Evolutionary conservation across 92 coral and sea anemone genomes (phyloP), one percentile per base, ranked within the genome.

Genomic region (Chrysogorgia sp.): DNA sequence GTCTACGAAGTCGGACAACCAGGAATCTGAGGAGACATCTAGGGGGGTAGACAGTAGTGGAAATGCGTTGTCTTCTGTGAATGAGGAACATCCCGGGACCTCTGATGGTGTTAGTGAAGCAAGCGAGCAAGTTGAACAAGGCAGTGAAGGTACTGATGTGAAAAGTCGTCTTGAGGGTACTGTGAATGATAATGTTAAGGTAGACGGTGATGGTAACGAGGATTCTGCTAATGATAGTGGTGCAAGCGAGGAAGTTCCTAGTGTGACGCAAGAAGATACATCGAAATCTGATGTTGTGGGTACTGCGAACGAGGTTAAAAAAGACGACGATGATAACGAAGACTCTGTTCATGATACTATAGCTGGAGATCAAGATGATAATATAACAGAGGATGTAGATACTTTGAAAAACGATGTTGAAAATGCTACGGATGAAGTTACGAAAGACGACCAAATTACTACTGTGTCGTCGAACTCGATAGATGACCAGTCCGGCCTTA

Each of bases 231-330:
- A 45, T 21, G 63, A 40, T 1, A 23, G 12, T 70, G 34, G 28
- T 22, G 61, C 24, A 20, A 20, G 22, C 14, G 30, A 68, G 33
- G 79, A 69, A 52, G 25, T 41, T 47, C 12, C 50, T 0, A 67
- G 12, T 13, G 28, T 13, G 24, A 71, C 41, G 7, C 10, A 22
- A 7, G 77, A 76, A 1, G 60, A 61, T 22, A 23, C 40, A 7
- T n/a, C 29, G 14, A 34, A 81, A 49, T 70, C 87, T 40, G 85
- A 96, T 40, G 84, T 75, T 13, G 91, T 89, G 6, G 89, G 96
- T 4, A 88, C 83, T 8, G 79, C 78, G 59, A 33, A 63, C 15
- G 48, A 66, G 29, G 29, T 21, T 37, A 30, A 66, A 24, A 23
- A 66, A 66, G 15, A 24, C 21, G 59, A 28, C 20, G 59, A 45